Base-by-base conservation (phyloP, 2,888 invertebrate genomes). In the Nymphalis polychloros region DNA sequence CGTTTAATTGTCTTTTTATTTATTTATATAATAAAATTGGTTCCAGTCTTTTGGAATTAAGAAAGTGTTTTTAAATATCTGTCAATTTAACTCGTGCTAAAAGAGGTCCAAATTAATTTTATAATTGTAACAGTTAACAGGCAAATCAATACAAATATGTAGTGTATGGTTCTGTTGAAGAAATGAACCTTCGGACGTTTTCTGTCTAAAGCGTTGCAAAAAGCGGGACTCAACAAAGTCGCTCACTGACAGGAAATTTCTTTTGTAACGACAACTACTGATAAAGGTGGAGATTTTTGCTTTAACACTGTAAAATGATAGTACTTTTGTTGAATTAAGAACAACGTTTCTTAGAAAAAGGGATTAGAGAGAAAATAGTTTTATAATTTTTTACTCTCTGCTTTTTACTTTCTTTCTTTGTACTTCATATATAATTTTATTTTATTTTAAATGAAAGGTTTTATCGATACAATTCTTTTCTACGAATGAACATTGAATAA, bases 161-260 rank as follows among this genome's bases (percentile, higher is more conserved):
- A n/a, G n/a, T n/a, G n/a, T n/a, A n/a, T n/a, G n/a, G n/a, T 27
- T 59, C 64, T 61, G 72, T 67, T 70, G 67, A 70, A 69, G 63
- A 63, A 70, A 63, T 69, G 70, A 68, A 69, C 66, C 71, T 70
- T 69, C 49, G 63, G 70, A 74, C 68, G 68, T 67, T 72, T 72
- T 68, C 71, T 49, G 64, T 69, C 71, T 69, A 72, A 73, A 74
- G 70, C 74, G 52, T 64, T 49, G 64, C 49, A 72, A 68, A 66
- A 75, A 65, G 68, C 71, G 65, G 60, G 59, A 64, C 64, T 70
- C 59, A 64, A 71, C 73, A 72, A 72, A 73, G 70, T 72, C 67
- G 70, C 53, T 69, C 60, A 55, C 67, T 64, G 69, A 68, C 72
- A 68, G 70, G 69, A 65, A 64, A 72, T 72, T 75, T 71, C 68